phyloP scores from a whole-genome alignment of 2,113 vertebrate genomes.

The Tyto alba region DNA sequence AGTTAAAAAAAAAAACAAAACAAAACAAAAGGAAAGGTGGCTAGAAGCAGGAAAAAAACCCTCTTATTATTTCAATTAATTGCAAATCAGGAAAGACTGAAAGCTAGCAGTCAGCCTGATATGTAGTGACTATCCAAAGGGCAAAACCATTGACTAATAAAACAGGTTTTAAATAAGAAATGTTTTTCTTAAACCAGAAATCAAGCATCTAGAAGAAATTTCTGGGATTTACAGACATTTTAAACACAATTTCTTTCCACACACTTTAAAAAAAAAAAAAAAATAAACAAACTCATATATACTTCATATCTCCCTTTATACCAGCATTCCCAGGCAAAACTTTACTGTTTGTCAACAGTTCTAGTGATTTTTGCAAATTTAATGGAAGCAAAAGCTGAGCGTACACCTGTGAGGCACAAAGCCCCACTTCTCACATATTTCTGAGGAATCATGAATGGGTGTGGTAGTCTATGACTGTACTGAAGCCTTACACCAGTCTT shows the following conservation, averaged over 20 bases:
- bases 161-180: not conserved
- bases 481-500: not conserved
- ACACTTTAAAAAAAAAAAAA: too few species aligned
- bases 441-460: not conserved
- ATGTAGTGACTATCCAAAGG: not conserved
- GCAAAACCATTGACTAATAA: not conserved
- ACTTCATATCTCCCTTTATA: not conserved
- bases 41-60: not conserved
- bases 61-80: not conserved
- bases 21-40: not conserved
- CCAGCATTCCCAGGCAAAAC: not conserved
- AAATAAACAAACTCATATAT: not conserved
- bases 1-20: not conserved
- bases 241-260: not conserved
- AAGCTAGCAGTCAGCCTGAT: not conserved
- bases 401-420: fast-evolving
- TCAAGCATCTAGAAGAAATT: not conserved
- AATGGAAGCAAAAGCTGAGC: not conserved
- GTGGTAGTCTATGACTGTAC: not conserved
- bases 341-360: not conserved
- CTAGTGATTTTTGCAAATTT: not conserved
- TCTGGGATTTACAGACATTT: not conserved
- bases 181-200: not conserved
- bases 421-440: not conserved
- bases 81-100: not conserved